A percentile compares a stretch with the other conserved stretches of the same genome.
Evolutionary conservation across 1,140 invertebrate genomes (phyloP).

Genomic region (Leptonema lineaticorne): DNA sequence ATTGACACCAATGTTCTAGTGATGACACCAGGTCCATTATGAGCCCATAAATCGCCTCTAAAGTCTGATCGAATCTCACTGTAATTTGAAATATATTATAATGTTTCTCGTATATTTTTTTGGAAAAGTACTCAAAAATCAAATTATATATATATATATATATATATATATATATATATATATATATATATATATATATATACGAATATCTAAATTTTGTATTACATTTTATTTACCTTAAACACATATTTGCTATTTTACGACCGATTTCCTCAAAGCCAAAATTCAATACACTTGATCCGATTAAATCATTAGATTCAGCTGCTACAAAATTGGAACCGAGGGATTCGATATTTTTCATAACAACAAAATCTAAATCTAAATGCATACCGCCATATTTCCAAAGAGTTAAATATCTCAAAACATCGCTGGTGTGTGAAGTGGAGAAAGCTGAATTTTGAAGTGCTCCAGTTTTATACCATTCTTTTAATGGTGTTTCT

Average conservation of each 20-base stretch:
- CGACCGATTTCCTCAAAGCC: slow-evolving; percentile 58
- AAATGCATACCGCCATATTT: slow-evolving; percentile 63
- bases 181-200: no score
- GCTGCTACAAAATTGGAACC: slow-evolving; percentile 65
- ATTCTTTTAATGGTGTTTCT: slow-evolving; percentile 56
- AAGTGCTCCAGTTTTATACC: slow-evolving; percentile 51
- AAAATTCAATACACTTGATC: slow-evolving; percentile 67
- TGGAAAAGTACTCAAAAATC: no score
- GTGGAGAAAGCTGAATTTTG: slow-evolving; percentile 53
- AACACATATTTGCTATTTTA: slow-evolving; percentile 58
- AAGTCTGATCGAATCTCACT: slow-evolving; percentile 63
- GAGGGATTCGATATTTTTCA: slow-evolving; percentile 61
- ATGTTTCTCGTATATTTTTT: no score
- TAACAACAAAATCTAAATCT: slow-evolving; percentile 74
- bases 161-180: background rate
- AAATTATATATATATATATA: no score
- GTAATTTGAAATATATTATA: no score
- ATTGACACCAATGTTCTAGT: slow-evolving; percentile 63
- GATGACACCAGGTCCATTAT: slow-evolving; percentile 74
- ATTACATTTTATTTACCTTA: slow-evolving; percentile 55
- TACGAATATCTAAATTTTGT: no score
- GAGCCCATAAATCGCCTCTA: slow-evolving; percentile 65
- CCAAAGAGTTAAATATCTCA: slow-evolving; percentile 60
- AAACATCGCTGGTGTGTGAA: slow-evolving; percentile 57
- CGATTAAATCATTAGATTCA: slow-evolving; percentile 61